phyloP scores from a whole-genome alignment of 2,888 invertebrate genomes.

The Adela reaumurella region DNA sequence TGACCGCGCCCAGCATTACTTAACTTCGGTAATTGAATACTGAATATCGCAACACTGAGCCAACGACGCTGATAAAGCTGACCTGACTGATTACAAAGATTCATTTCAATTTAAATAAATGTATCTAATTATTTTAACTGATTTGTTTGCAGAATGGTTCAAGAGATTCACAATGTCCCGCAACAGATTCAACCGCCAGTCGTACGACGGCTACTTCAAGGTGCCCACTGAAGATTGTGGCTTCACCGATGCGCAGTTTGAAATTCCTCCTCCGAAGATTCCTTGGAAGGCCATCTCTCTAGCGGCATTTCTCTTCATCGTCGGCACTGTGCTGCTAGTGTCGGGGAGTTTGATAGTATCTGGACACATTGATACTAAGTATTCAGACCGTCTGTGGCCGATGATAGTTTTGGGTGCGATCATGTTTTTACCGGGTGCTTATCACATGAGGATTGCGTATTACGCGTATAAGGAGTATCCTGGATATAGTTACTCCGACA shows the following conservation, averaged over 20 bases:
- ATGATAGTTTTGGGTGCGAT: constrained; percentile 80
- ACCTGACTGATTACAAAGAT: too few relatives aligned
- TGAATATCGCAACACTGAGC: too few relatives aligned
- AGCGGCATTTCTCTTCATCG: constrained; percentile 71
- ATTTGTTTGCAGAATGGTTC: constrained; percentile 31
- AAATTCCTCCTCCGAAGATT: constrained; percentile 63
- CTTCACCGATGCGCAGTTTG: constrained; percentile 69
- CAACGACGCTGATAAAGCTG: too few relatives aligned
- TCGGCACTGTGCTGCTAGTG: constrained; percentile 73
- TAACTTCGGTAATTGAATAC: too few relatives aligned
- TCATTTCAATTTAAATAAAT: too few relatives aligned
- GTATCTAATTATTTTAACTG: constrained; percentile 4
- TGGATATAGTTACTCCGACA: constrained; percentile 84
- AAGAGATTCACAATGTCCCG: constrained; percentile 57
- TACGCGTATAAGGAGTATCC: constrained; percentile 80
- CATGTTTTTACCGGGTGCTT: constrained; percentile 90
- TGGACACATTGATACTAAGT: constrained; percentile 79
- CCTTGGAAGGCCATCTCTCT: constrained; percentile 83
- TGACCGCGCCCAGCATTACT: too few relatives aligned
- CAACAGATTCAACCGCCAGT: constrained; percentile 52
- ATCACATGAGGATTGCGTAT: constrained; percentile 84
- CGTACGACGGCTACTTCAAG: constrained; percentile 59
- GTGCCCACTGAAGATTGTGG: constrained; percentile 59
- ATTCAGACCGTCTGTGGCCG: constrained; percentile 86
- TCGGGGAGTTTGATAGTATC: constrained; percentile 75